A percentile compares a stretch with the other conserved stretches of the same genome.
These are phyloP conservation scores for Drosophila persimilis DNA, from an alignment of 1,140 invertebrate genomes.

Conservation along the genomic window DNA sequence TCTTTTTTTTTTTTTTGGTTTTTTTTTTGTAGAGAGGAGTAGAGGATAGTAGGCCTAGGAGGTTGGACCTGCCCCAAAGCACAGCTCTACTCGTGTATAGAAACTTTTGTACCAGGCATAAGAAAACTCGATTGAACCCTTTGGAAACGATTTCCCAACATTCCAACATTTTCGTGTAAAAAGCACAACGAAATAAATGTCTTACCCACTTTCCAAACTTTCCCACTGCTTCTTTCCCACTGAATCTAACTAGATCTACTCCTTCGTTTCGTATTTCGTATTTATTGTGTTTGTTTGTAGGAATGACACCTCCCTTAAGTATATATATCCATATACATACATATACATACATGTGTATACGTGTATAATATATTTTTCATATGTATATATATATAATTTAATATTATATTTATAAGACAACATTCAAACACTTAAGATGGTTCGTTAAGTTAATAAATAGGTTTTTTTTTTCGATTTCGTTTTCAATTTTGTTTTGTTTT, in stretches of 20 bases:
- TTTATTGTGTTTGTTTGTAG: conserved; percentile 34
- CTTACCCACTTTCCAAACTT: neutral
- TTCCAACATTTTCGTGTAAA: conserved; percentile 47
- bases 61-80: conserved; percentile 2
- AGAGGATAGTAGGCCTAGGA: conserved; percentile 24
- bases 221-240: neutral
- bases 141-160: conserved; percentile 14
- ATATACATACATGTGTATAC: neutral
- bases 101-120: conserved; percentile 29
- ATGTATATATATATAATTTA: conserved; percentile 42
- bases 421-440: conserved; percentile 70
- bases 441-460: conserved; percentile 61
- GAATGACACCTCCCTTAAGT: conserved; percentile 36
- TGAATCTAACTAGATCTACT: neutral
- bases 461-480: conserved; percentile 33
- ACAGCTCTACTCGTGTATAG: conserved; percentile 14
- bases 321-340: conserved; percentile 20
- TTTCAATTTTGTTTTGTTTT: conserved; percentile 6
- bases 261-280: conserved; percentile 14
- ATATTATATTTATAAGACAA: conserved; percentile 51
- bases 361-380: conserved; percentile 14
- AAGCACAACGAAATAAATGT: conserved; percentile 51
- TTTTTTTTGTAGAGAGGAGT: conserved; percentile 16
- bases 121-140: conserved; percentile 29
- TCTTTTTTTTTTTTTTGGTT: conserved; percentile 4